Evolutionary conservation across 2,888 invertebrate genomes (phyloP), one percentile per base, ranked within the genome.

Genomic region (Meteorus cinctellus): DNA sequence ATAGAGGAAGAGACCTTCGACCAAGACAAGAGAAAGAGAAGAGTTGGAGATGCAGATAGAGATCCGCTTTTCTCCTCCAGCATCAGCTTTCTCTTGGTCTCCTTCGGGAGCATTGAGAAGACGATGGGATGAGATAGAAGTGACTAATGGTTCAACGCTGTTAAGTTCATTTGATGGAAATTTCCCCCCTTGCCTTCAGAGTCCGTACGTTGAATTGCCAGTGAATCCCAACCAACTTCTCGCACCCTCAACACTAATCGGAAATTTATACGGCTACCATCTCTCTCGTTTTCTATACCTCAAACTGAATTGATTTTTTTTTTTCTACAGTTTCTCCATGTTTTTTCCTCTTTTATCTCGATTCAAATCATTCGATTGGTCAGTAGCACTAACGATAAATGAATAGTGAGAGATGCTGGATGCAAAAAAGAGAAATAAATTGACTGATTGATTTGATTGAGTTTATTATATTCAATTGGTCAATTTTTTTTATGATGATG

Each of bases 151-250:
- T 81, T 62, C 67, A 45, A 78, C 75, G 78, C 81, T 81, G 79
- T 81, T 83, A 81, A 81, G 81, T 81, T 81, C 81, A 82, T 81
- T 81, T 78, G 81, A 80, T 80, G 79, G 78, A 80, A 79, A 79
- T 77, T 78, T 77, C 77, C 63, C 77, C 63, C 48, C 51, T 45
- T 67, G 45, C 75, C 60, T 73, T 48, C 31, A 59, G 29, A 41
- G 62, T 59, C 66, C 34, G 68, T 69, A 63, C 74, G 48, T 62
- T 68, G 62, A 68, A 63, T 72, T 24, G 48, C 71, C 65, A 55
- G 67, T 51, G 68, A 72, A 72, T 68, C 75, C 76, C 71, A 74
- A 60, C 68, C 31, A 59, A 74, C 79, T 72, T 71, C 51, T 72
- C 48, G 19, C 72, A 63, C 45, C 69, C 70, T 62, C 66, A 68